Evolutionary conservation across 2,113 vertebrate genomes (phyloP), one percentile per base, ranked within the genome.

Genomic region (Hystrix brachyura): DNA sequence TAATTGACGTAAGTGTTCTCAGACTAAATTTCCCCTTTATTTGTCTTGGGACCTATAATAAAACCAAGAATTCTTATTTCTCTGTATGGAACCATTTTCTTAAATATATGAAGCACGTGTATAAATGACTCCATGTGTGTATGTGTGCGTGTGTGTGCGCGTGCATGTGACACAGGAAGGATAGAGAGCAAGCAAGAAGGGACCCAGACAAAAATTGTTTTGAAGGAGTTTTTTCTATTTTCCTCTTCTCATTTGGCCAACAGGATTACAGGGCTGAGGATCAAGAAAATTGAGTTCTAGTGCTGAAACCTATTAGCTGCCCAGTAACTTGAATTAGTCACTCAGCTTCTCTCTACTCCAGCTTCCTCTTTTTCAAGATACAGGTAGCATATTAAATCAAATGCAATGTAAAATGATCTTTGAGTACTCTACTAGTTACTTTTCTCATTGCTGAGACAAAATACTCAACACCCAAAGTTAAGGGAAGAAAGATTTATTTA

Each of bases 1-100:
- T 55, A 90, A 87, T 80, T 90, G 89, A 1, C 27, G 59, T 67
- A 53, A 25, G 9, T 76, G 2, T 79, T 83, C 23, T 21, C 15
- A 89, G 53, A 57, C 3, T 27, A 80, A 53, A 90, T 79, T 88
- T 94, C 10, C 19, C 29, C 19, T 92, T 92, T 92, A n/a, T 95
- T 46, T 89, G 4, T 94, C 62, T 14, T 7, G 7, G 90, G 95
- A 3, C 25, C 7, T 90, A 53, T 91, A 69, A 86, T n/a, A 93
- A 90, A 32, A n/a, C 15, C 5, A 5, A 85, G 34, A 53, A 38
- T 94, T 96, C 23, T n/a, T 27, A 85, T 53, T 81, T 96, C 57
- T 92, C 29, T 74, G 90, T 65, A 59, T 4, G 25, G 79, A 94
- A 62, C 8, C 51, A 60, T 48, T 85, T 53, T 57, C 29, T 80